Evolutionary conservation across 2,797 vertebrate genomes (phyloP).

Genomic region (Micrastur ruficollis): DNA sequence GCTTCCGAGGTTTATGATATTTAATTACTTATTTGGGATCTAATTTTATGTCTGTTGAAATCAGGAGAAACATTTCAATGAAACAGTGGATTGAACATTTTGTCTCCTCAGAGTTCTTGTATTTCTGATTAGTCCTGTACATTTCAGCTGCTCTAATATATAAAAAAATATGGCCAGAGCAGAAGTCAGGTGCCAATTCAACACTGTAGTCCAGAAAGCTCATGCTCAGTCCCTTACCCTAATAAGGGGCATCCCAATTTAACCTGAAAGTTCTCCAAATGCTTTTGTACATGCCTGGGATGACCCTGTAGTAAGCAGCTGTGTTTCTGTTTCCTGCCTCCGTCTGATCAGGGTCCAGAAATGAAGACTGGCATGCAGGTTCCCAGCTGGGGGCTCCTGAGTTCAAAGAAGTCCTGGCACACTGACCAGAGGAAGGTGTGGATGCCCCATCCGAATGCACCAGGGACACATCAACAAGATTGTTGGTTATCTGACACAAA

Average conservation of each 20-base stretch:
- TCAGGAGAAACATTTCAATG: background rate
- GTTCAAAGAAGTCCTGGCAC: background rate
- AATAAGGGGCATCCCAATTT: background rate
- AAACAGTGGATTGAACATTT: background rate
- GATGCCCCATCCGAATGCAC: background rate
- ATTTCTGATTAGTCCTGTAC: background rate
- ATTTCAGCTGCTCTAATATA: background rate
- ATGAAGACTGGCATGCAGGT: background rate
- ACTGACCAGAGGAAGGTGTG: background rate
- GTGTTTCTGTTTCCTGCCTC: conserved; percentile 22
- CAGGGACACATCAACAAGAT: background rate
- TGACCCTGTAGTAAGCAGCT: background rate
- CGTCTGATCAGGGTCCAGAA: background rate
- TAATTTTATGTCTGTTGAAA: background rate
- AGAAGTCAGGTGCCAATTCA: background rate
- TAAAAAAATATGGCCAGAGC: background rate
- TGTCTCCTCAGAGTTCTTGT: background rate
- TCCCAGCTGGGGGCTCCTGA: background rate
- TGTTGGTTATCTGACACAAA: background rate
- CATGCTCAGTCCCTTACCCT: background rate
- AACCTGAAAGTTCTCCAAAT: background rate
- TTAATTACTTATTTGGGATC: background rate
- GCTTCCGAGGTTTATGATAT: background rate
- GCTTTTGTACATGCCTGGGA: background rate
- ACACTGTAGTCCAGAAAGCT: background rate